phyloP scores from a whole-genome alignment of 2,113 vertebrate species.

The Argyrosomus japonicus region DNA sequence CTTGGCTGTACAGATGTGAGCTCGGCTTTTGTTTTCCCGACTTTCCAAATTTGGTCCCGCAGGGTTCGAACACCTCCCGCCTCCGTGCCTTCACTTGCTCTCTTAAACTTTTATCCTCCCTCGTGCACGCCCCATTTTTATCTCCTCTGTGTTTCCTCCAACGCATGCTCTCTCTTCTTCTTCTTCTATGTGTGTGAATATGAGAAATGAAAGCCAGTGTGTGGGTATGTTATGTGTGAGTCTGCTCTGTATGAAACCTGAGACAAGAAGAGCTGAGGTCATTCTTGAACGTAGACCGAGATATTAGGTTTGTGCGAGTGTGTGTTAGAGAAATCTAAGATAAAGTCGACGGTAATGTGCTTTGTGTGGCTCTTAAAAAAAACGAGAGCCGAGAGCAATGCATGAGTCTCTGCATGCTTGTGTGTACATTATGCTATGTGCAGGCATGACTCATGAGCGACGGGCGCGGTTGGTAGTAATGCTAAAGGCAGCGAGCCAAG shows the following conservation, averaged over 20 bases:
- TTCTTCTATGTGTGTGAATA: not conserved
- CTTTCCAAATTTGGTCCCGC: constrained; percentile 57
- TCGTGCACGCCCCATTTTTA: not conserved
- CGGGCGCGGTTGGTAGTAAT: constrained; percentile 24
- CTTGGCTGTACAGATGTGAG: constrained; percentile 22
- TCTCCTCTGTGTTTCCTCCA: constrained; percentile 6
- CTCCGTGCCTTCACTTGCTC: constrained; percentile 3
- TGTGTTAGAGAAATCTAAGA: constrained; percentile 5
- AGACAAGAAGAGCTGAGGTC: constrained; percentile 71
- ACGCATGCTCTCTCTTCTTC: not conserved
- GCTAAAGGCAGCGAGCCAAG: constrained; percentile 33
- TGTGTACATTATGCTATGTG: not conserved
- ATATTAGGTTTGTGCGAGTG: constrained; percentile 49
- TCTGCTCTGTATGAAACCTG: constrained; percentile 67
- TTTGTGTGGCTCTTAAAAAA: not conserved
- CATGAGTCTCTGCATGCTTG: constrained; percentile 21
- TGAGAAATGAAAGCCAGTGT: constrained; percentile 10
- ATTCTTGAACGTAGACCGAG: constrained; percentile 58
- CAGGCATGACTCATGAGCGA: constrained; percentile 34
- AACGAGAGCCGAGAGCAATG: not conserved
- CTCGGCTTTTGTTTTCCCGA: constrained; percentile 22
- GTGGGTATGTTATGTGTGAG: constrained; percentile 11
- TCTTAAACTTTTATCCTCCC: not conserved
- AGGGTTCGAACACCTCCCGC: not conserved
- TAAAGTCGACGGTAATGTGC: not conserved